Evolutionary conservation across 2,113 vertebrate species (phyloP), one percentile per base, ranked within the genome.

Genomic region (Marmota monax): DNA sequence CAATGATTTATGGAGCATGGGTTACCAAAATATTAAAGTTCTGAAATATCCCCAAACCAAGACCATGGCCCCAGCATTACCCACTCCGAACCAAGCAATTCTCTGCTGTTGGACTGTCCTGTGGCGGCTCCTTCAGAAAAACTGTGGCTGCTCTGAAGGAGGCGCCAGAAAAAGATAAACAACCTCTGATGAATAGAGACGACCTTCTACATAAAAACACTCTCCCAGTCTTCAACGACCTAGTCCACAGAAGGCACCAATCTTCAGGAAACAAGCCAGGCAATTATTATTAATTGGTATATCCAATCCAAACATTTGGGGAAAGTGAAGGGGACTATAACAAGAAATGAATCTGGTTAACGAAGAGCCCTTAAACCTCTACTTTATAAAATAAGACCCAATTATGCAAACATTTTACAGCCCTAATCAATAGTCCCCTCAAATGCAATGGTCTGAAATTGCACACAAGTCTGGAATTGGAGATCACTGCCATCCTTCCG

Each of bases 21-120:
- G 94, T 98, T 98, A 98, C 93, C 95, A 96, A 97, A 97, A 97
- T 96, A 96, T 93, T 94, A 96, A 96, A 96, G 92, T 95, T 97
- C 92, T 96, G 96, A 97, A 96, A 83, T 92, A 76, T 70, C 92
- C 93, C 61, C 73, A 95, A 93, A 90, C 67, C 73, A 96, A 90
- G 76, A 88, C 72, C 23, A 4, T 25, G 45, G 51, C 76, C 90
- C 79, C 84, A 65, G 51, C 42, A 39, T 58, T 88, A 67, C 79
- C 53, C 14, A 76, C 23, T 45, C 90, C 58, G 61, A 84, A 89
- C 58, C 58, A 85, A 90, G 88, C 48, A 69, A 84, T 78, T 85
- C 84, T 88, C 70, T 88, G 65, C 48, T 92, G 23, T 58, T 91
- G 86, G 61, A 84, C 70, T 86, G 13, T 51, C 83, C n/a, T 51